Percentiles rank a stretch among this genome's conserved stretches.
These are phyloP conservation scores for Amphipoea oculea DNA, from an alignment of 2,888 invertebrate genomes.

Conservation along the genomic window DNA sequence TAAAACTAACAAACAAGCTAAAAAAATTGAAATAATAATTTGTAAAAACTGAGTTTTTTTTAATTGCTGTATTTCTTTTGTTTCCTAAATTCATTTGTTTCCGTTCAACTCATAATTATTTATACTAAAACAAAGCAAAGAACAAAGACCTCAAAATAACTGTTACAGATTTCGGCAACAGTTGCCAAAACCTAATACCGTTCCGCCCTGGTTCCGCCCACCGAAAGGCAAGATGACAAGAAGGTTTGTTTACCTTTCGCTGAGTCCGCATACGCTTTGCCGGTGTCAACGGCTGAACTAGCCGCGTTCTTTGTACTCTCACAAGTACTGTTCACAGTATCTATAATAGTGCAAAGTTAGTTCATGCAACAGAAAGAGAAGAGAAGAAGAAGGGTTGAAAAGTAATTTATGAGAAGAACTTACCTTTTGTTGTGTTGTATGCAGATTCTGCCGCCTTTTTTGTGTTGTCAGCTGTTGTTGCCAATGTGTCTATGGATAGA, in stretches of 20 bases:
- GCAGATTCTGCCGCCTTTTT: constrained; percentile 87
- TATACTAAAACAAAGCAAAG: constrained; percentile 18
- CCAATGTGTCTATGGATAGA: constrained; percentile 81
- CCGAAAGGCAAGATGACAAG: constrained; percentile 56
- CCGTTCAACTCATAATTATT: not conserved
- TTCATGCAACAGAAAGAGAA: constrained; percentile 52
- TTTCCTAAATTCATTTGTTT: constrained; percentile 10
- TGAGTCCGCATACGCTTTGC: constrained; percentile 71
- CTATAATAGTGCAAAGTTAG: constrained; percentile 70
- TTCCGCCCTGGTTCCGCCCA: constrained; percentile 54
- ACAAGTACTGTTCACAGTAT: constrained; percentile 68
- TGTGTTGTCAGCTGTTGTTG: constrained; percentile 84
- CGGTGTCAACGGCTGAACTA: constrained; percentile 74
- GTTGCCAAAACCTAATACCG: constrained; percentile 56
- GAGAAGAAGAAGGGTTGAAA: constrained; percentile 22
- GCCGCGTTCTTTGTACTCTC: constrained; percentile 74
- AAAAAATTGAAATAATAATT: not conserved
- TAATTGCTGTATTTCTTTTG: not conserved
- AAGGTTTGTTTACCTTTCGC: constrained; percentile 76
- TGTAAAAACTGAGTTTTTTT: not conserved
- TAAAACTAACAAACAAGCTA: not conserved
- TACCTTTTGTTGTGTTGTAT: constrained; percentile 85
- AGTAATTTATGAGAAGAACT: constrained; percentile 39
- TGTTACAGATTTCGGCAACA: constrained; percentile 28
- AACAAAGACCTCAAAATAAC: constrained; percentile 33